Evolutionary conservation across 2,797 vertebrate genomes (phyloP), one percentile per base, ranked within the genome.

Genomic region (Euthynnus affinis): DNA sequence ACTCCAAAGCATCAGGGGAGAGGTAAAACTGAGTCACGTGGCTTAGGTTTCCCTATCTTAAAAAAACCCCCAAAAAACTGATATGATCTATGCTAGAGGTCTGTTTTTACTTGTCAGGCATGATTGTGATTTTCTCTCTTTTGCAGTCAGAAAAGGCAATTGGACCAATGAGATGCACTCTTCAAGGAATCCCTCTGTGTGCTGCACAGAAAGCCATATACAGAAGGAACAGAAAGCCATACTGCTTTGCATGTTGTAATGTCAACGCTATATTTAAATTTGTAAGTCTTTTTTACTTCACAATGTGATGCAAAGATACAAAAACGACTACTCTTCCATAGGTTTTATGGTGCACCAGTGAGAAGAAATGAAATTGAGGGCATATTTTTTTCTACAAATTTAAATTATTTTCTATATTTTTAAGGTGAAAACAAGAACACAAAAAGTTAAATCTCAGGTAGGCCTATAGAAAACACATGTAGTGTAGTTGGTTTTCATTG

Each of bases 351-450:
- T 89, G 90, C 91, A 87, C 91, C 89, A 92, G 86, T 83, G 29
- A 64, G 76, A 89, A 89, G 74, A 88, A 42, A 62, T 78, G 72
- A 87, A 92, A 91, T 91, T 89, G 18, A 86, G 73, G 52, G n/a
- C 20, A 23, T 18, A 72, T 93, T 94, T 96, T 96, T 97, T 97
- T 95, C 91, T 96, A 95, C 92, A 88, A 94, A 90, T 91, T 89
- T 92, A 87, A 92, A 79, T 84, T 93, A 87, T 95, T 95, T 93
- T 93, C 78, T 94, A 90, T 88, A 86, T 92, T 91, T 93, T 82
- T 91, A 80, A 86, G 80, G 57, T 66, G 58, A 73, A 85, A 86
- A 67, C 56, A 80, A 70, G 78, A 89, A 90, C 80, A 88, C 75
- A 89, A 51, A 46, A 70, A 49, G 15, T 49, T 18, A 49, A 81